phyloP scores from a whole-genome alignment of 2,888 invertebrate genomes.

The Palloptera scutellata region DNA sequence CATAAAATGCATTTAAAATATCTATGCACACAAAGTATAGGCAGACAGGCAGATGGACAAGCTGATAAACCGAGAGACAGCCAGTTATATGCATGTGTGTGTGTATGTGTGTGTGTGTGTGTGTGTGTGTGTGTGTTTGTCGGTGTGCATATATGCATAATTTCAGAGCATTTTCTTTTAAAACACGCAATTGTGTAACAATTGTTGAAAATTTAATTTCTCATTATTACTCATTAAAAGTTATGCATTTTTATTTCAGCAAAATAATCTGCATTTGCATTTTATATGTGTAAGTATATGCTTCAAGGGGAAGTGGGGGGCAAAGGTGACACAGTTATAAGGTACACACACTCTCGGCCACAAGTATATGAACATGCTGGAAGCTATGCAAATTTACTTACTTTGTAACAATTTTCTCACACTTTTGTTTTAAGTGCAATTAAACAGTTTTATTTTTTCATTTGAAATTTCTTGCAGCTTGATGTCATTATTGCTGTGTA shows the following conservation, averaged over 20 bases:
- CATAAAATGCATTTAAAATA: neutral
- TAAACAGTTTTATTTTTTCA: neutral
- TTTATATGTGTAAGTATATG: constrained; percentile 1
- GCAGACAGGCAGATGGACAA: no score
- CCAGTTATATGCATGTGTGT: no score
- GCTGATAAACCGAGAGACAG: no score
- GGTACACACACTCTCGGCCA: no score
- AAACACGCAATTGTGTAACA: no score
- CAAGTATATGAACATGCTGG: neutral
- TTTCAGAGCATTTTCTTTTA: no score
- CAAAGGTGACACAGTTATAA: neutral
- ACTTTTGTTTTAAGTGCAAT: neutral
- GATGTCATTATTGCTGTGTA: neutral
- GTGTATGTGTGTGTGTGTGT: no score
- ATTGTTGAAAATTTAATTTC: no score
- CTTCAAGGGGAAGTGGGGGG: neutral
- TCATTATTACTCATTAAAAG: neutral
- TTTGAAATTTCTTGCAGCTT: neutral
- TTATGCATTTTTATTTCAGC: neutral
- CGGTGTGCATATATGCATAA: no score
- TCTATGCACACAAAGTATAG: no score
- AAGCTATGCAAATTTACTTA: neutral
- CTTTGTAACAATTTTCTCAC: neutral
- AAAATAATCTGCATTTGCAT: neutral
- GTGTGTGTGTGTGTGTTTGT: no score